Evolutionary conservation across 1,140 invertebrate species (phyloP).

Genomic region (Carcinoscorpius rotundicauda): DNA sequence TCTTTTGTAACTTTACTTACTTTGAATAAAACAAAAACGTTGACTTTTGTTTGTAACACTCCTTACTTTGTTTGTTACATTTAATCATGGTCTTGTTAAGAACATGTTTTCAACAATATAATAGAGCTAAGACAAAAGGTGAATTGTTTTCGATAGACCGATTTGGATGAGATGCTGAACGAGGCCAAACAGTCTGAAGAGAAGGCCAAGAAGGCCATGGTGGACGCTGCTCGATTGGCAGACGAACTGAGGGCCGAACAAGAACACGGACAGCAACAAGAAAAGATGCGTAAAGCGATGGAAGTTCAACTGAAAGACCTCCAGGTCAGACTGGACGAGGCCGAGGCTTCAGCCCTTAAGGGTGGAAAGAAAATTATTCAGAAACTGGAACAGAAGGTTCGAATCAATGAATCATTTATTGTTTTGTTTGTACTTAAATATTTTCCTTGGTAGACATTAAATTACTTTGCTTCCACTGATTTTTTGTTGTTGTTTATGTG

Average conservation of each 20-base stretch:
- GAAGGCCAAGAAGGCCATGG: constrained; percentile 96
- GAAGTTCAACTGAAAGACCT: constrained; percentile 97
- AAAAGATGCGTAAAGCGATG: constrained; percentile 92
- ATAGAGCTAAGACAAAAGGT: not conserved
- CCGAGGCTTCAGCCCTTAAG: constrained; percentile 67
- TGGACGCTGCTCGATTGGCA: constrained; percentile 90
- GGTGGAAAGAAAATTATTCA: constrained; percentile 75
- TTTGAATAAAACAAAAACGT: too few relatives aligned
- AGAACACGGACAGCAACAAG: constrained; percentile 92
- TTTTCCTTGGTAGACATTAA: too few relatives aligned
- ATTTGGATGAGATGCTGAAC: constrained; percentile 90
- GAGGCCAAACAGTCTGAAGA: constrained; percentile 93
- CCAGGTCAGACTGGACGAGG: constrained; percentile 53
- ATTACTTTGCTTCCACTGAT: too few relatives aligned
- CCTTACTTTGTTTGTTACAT: not conserved
- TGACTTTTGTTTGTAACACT: too few relatives aligned
- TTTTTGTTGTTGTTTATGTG: too few relatives aligned
- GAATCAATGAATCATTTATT: too few relatives aligned
- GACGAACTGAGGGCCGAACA: constrained; percentile 98
- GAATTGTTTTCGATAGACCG: constrained; percentile 42
- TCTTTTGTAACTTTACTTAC: too few relatives aligned
- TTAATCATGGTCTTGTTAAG: constrained; percentile 53
- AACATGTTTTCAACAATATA: constrained; percentile 40
- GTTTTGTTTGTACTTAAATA: too few relatives aligned
- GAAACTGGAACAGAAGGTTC: constrained; percentile 40